Percentiles rank a stretch among this genome's conserved stretches.
Conservation (phyloP, 64 coral and sea anemone genomes). For the Montipora cactus region DNA sequence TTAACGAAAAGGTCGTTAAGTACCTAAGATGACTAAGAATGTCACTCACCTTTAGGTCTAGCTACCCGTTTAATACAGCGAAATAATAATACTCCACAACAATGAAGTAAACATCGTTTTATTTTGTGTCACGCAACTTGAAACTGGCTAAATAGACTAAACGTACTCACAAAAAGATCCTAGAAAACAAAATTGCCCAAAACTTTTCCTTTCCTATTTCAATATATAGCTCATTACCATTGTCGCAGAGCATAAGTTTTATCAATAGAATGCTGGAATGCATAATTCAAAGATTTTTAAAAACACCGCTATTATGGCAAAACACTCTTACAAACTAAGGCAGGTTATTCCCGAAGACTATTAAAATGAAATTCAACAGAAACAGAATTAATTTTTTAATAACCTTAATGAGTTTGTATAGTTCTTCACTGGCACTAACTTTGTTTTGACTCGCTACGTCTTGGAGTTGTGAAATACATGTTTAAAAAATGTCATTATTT, state of each 20-base stretch:
- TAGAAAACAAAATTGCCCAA: conserved; percentile 25
- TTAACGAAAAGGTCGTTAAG: background rate
- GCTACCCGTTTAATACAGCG: background rate
- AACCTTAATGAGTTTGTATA: background rate
- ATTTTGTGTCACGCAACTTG: conserved; percentile 10
- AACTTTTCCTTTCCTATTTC: background rate
- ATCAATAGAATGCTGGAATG: background rate
- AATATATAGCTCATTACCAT: conserved; percentile 34
- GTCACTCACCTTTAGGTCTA: conserved; percentile 10
- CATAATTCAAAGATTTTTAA: conserved; percentile 15
- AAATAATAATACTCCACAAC: conserved; percentile 6
- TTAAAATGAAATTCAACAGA: background rate
- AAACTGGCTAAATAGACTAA: conserved; percentile 31
- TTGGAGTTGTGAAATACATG: background rate
- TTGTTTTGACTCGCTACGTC: conserved; percentile 1
- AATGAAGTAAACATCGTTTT: conserved; percentile 30
- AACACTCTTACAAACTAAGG: conserved; percentile 15
- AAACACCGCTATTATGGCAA: conserved; percentile 24
- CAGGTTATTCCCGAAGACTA: conserved; percentile 18
- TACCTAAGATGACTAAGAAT: background rate
- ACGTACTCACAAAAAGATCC: conserved; percentile 11
- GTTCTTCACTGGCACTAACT: conserved; percentile 3
- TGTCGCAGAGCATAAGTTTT: background rate
- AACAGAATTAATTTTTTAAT: background rate
- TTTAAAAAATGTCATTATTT: background rate